Percentiles rank a stretch among this genome's conserved stretches.
Evolutionary conservation across 2,888 invertebrate genomes (phyloP).

Genomic region (Ochlodes sylvanus): DNA sequence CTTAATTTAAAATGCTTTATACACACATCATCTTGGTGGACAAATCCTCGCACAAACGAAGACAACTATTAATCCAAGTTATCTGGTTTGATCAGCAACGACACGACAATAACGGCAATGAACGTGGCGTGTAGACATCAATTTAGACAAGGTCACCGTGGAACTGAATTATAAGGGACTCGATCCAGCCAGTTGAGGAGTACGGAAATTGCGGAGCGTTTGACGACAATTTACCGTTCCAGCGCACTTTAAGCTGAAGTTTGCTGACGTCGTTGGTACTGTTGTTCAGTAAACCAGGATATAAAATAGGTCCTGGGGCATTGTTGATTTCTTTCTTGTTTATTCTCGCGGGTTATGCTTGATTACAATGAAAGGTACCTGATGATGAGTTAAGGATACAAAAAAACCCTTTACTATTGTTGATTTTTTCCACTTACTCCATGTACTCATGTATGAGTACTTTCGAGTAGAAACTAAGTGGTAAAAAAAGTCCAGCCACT

Average conservation of each 20-base stretch:
- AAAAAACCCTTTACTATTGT: too few relatives aligned
- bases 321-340: too few relatives aligned
- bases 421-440: too few relatives aligned
- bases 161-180: conserved; percentile 31
- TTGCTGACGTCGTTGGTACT: background rate
- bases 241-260: background rate
- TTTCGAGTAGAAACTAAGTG: too few relatives aligned
- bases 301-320: too few relatives aligned
- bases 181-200: conserved; percentile 1
- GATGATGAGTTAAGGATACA: too few relatives aligned
- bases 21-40: background rate
- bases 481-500: too few relatives aligned
- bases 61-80: conserved; percentile 24
- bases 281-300: background rate
- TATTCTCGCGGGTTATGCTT: too few relatives aligned
- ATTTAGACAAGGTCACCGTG: conserved; percentile 34
- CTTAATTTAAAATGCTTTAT: too few relatives aligned
- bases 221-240: conserved; percentile 19
- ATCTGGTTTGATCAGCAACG: conserved; percentile 27
- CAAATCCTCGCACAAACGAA: conserved; percentile 9
- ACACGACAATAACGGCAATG: conserved; percentile 32
- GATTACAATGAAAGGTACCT: too few relatives aligned
- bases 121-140: conserved; percentile 36
- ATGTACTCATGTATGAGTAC: too few relatives aligned
- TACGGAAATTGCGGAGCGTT: conserved; percentile 25